Evolutionary conservation across 2,888 invertebrate species (phyloP), one percentile per base, ranked within the genome.

Genomic region (Eulithis prunata): DNA sequence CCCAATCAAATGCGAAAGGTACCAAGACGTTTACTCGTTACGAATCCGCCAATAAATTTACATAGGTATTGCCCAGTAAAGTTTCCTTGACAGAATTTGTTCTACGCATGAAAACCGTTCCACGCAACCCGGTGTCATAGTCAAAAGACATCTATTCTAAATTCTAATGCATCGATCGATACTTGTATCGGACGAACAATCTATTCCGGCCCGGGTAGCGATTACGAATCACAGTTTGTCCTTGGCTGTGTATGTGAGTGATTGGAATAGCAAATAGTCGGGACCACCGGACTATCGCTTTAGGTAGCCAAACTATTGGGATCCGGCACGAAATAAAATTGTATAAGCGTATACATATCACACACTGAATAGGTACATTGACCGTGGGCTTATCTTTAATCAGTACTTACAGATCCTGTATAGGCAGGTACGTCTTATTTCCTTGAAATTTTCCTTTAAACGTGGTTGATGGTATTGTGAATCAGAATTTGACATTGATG

Each of bases 171-270:
- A 84, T 79, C 84, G 82, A 85, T 87, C 79, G 84, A 74, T 69
- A 60, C 71, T 72, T 75, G 73, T 89, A 90, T 90, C 91, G 78
- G 69, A 68, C 71, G 70, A 75, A 71, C 82, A 85, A 91, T 93
- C 92, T 87, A 90, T 89, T 90, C 89, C 87, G 85, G 87, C 82
- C 81, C 77, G 78, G 79, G 79, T 76, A 78, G 78, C 87, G 87
- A 81, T 82, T 79, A 81, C 87, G 87, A 89, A 88, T 89, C 85
- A 89, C 88, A 88, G 54, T 54, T 13, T 85, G 90, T 84, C 92
- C 91, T 92, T 92, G 91, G 75, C 74, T 88, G 86, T 88, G 84
- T 76, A 75, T 69, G 81, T 71, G 73, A 77, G 76, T 81, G 87
- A 73, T 85, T 85, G 79, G 90, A 91, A 91, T 91, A 87, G 84